phyloP scores from a whole-genome alignment of 35 echinoderm and acorn worm species.

The Apostichopus californicus region DNA sequence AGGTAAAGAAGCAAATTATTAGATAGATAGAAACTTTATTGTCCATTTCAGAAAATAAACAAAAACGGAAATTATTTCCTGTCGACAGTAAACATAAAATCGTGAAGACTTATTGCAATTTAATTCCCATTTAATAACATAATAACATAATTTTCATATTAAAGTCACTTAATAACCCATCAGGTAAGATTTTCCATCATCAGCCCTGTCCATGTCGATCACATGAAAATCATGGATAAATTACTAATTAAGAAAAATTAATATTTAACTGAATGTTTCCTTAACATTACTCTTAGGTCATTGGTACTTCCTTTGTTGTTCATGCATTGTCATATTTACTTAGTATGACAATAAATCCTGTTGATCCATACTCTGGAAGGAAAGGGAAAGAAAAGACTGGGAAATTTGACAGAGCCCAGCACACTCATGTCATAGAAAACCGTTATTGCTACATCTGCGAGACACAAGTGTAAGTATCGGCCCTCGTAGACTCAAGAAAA shows the following conservation, averaged over 20 bases:
- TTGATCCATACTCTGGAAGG: slow-evolving; percentile 70
- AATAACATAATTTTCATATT: too few species aligned
- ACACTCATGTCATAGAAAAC: slow-evolving; percentile 96
- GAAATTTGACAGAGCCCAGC: slow-evolving; percentile 81
- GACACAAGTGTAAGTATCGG: slow-evolving; percentile 89
- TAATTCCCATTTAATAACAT: too few species aligned
- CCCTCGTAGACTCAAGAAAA: too few species aligned
- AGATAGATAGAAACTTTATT: too few species aligned
- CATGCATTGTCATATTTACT: slow-evolving; percentile 76
- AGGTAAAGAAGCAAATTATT: too few species aligned
- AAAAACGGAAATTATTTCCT: too few species aligned
- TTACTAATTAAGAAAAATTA: not conserved
- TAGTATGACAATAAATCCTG: slow-evolving; percentile 81
- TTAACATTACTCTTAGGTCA: slow-evolving; percentile 69
- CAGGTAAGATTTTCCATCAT: too few species aligned
- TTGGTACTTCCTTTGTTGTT: slow-evolving; percentile 59
- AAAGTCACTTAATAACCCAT: not conserved
- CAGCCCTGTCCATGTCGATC: not conserved
- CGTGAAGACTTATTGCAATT: too few species aligned
- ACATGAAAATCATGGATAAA: slow-evolving; percentile 11
- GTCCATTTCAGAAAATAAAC: too few species aligned
- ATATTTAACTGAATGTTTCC: not conserved
- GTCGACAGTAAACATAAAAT: too few species aligned
- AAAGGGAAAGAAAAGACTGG: slow-evolving; percentile 55
- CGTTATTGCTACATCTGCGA: slow-evolving; percentile 96